Evolutionary conservation across 1,140 invertebrate genomes (phyloP).

Genomic region (Augochlora pura): DNA sequence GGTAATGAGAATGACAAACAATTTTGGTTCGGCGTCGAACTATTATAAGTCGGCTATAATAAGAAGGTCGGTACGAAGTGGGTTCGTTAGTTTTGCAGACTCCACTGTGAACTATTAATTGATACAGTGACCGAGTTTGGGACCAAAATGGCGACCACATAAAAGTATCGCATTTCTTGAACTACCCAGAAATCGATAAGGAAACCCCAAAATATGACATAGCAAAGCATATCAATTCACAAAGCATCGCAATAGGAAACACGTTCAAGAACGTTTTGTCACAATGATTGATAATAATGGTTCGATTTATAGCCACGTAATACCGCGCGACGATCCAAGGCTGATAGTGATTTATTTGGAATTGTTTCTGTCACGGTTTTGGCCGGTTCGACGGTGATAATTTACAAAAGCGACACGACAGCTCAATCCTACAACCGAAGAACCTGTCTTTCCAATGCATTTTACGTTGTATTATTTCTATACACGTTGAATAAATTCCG

Average conservation of each 20-base stretch:
- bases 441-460: not conserved
- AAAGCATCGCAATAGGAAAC: too few species aligned
- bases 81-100: too few species aligned
- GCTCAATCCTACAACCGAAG: not conserved
- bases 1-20: not conserved
- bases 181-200: too few species aligned
- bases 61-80: too few species aligned
- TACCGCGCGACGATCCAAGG: conserved; percentile 34
- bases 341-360: conserved; percentile 41
- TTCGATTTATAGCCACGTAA: conserved; percentile 16
- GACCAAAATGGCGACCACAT: too few species aligned
- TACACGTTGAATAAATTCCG: not conserved
- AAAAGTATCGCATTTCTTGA: too few species aligned
- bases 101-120: too few species aligned
- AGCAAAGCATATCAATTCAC: too few species aligned
- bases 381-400: conserved; percentile 3
- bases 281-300: conserved; percentile 46
- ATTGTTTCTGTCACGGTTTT: conserved; percentile 11
- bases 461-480: not conserved
- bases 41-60: too few species aligned
- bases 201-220: too few species aligned
- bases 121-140: too few species aligned
- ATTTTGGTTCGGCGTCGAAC: too few species aligned
- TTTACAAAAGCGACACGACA: not conserved
- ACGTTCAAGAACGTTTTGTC: conserved; percentile 31